Percentiles rank a stretch among this genome's conserved stretches.
Evolutionary conservation across 2,888 invertebrate species (phyloP).

Genomic region (Dolichopus griseipennis): DNA sequence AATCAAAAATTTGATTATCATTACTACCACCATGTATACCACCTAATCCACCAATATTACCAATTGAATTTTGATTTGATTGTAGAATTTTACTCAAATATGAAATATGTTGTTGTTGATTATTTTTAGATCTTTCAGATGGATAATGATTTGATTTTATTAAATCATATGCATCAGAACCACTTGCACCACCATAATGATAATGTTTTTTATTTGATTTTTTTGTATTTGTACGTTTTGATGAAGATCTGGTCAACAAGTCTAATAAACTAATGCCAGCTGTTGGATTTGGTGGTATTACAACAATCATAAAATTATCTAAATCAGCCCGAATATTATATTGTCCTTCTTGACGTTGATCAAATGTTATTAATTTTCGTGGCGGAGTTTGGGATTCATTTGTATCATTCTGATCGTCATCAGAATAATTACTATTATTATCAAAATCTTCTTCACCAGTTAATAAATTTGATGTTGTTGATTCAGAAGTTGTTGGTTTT

Average conservation of each 20-base stretch:
- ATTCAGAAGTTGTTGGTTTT: conserved; percentile 10
- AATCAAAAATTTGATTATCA: conserved; percentile 8
- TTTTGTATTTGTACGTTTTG: conserved; percentile 26
- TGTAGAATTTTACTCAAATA: conserved; percentile 8
- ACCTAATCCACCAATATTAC: background rate
- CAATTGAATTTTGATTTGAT: background rate
- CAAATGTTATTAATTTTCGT: conserved; percentile 35
- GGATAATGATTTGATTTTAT: conserved; percentile 18
- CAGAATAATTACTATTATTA: conserved; percentile 17
- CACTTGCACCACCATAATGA: background rate
- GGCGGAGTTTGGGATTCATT: conserved; percentile 19
- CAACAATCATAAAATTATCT: conserved; percentile 61
- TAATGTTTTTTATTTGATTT: conserved; percentile 22
- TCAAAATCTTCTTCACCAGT: background rate
- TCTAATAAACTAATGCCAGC: conserved; percentile 34
- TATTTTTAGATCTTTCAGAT: conserved; percentile 23
- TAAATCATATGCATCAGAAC: background rate
- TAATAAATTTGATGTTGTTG: conserved; percentile 7
- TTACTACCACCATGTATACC: conserved; percentile 9
- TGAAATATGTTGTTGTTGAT: conserved; percentile 23
- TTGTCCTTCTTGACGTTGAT: conserved; percentile 71
- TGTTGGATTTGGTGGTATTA: conserved; percentile 48
- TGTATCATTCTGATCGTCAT: conserved; percentile 24
- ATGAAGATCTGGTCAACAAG: conserved; percentile 32
- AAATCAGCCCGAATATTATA: conserved; percentile 64